Evolutionary conservation across 2,113 vertebrate species (phyloP), one percentile per base, ranked within the genome.

Genomic region (Morone saxatilis): DNA sequence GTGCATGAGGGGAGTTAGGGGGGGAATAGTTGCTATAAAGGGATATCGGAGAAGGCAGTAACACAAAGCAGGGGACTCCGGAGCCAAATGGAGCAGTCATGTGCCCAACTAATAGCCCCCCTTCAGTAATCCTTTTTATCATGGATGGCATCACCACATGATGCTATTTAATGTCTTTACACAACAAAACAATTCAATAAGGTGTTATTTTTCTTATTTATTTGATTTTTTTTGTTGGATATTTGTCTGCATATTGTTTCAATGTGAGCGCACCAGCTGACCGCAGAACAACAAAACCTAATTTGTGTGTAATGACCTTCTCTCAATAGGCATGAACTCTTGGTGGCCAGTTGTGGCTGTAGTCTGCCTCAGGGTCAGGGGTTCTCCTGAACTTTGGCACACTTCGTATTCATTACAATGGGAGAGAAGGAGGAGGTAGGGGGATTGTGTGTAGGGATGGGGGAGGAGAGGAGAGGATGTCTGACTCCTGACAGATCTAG

Each of bases 311-410:
- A 4, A 59, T 67, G 70, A 87, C 71, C 75, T 78, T 77, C 66
- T 47, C 45, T 75, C 84, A 4, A 51, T 41, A 70, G 81, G 54
- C 62, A 0, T 66, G 61, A 79, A 56, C 80, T 70, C 65, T 53
- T 16, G 20, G 43, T 53, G 40, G 67, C 38, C 63, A 31, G 54
- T 84, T 6, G 62, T 77, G 71, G 69, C 69, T 53, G 48, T 13
- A 10, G 22, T 50, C 19, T 59, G 72, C 63, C 74, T 68, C 12
- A 5, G 76, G 86, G 69, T 76, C 57, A 80, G 60, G 70, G 91
- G 89, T 66, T 83, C 54, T 84, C 78, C 89, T 92, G 75, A 94
- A 88, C 91, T 93, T 90, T 93, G 73, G 78, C 89, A 94, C 87
- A 88, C 83, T 89, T 93, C 78, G 79, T 67, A 51, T 45, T 84